These are phyloP conservation scores for Athalia circularis DNA, from an alignment of 2,888 invertebrate species.

Conservation along the genomic window DNA sequence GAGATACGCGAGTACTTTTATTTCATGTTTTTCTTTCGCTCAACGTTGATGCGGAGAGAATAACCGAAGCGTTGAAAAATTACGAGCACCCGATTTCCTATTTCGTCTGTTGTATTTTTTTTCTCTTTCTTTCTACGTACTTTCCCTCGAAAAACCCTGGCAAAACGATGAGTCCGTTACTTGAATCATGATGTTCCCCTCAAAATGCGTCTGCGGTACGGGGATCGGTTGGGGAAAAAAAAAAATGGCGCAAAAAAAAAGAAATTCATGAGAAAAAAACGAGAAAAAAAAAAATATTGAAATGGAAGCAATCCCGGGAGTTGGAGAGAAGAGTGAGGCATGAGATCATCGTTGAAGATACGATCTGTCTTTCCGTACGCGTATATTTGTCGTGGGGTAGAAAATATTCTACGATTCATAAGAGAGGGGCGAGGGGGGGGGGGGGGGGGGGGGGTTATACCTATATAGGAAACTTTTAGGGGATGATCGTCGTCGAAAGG, in stretches of 20 bases:
- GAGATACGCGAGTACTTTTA: slow-evolving; percentile 39
- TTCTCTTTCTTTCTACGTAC: too few relatives aligned
- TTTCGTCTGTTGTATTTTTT: too few relatives aligned
- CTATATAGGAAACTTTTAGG: too few relatives aligned
- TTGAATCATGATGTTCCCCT: background rate
- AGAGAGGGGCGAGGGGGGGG: too few relatives aligned
- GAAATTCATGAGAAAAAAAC: slow-evolving; percentile 8
- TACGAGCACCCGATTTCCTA: background rate
- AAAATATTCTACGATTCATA: too few relatives aligned
- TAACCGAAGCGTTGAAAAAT: background rate
- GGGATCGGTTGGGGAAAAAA: background rate
- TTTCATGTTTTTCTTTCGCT: background rate
- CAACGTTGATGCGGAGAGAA: background rate
- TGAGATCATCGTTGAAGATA: slow-evolving; percentile 61
- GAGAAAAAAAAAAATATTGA: slow-evolving; percentile 34
- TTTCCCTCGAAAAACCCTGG: too few relatives aligned
- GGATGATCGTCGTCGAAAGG: slow-evolving; percentile 29
- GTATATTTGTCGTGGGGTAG: slow-evolving; percentile 1
- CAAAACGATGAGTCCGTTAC: too few relatives aligned
- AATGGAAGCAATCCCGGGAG: slow-evolving; percentile 21
- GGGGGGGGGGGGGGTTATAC: too few relatives aligned
- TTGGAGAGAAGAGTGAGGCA: slow-evolving; percentile 50
- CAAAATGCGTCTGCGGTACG: background rate
- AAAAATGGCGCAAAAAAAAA: background rate
- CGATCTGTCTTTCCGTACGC: slow-evolving; percentile 54